These are phyloP conservation scores for Acanthornis magna DNA, from an alignment of 2,797 vertebrate genomes.

Conservation along the genomic window DNA sequence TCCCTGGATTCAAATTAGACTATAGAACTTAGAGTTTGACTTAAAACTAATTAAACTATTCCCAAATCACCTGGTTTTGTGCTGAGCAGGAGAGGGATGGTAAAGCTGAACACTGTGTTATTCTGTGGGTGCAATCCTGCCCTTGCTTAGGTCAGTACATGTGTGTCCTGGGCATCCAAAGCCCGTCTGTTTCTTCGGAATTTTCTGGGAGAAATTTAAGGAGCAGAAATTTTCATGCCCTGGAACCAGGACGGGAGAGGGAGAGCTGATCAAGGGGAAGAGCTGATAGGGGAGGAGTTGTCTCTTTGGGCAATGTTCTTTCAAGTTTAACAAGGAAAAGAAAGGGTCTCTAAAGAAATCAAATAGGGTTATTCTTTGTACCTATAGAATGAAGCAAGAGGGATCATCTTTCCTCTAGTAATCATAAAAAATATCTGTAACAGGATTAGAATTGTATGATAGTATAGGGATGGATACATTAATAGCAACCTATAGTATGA, in stretches of 20 bases:
- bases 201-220: neutral
- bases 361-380: constrained; percentile 7
- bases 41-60: neutral
- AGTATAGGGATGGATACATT: neutral
- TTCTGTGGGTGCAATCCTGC: neutral
- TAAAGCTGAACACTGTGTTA: neutral
- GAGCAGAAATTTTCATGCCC: neutral
- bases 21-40: neutral
- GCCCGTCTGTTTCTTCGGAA: accelerated
- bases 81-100: neutral
- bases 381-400: neutral
- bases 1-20: neutral
- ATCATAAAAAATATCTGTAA: neutral
- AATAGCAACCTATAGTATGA: constrained; percentile 9
- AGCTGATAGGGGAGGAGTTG: constrained; percentile 27
- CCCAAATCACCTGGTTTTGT: neutral
- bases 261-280: neutral
- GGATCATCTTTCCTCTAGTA: neutral
- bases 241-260: neutral
- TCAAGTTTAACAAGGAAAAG: neutral
- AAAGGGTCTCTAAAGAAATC: neutral
- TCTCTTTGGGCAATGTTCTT: neutral
- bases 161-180: neutral
- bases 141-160: neutral
- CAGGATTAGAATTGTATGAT: neutral